Base-by-base conservation (phyloP, 1,140 invertebrate genomes). In the Ips nitidus region DNA sequence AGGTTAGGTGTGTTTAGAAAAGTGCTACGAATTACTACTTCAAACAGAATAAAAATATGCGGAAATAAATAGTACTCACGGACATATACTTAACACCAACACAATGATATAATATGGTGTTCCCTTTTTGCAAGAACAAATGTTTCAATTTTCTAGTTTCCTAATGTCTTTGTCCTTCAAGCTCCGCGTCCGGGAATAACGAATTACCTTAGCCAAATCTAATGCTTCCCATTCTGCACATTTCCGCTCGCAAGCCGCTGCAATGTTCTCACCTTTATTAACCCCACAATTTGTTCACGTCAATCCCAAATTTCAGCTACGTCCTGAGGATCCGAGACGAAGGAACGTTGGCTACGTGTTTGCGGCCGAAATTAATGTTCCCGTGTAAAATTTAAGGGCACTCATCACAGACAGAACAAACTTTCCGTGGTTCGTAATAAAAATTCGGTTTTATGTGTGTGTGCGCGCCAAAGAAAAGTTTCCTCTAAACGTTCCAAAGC, bases 231-330 rank as follows among this genome's bases (percentile, higher is more conserved):
- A 55, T 55, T 55, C 52, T 6, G 37, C 52, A 55, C 52, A 55
- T 55, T 55, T 55, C 52, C 52, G 52, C 37, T 37, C 37, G 45
- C 45, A 50, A 50, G 52, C 52, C 37, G 45, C 45, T 36, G 52
- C 52, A 38, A 36, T 37, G 52, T 55, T 55, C 52, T 55, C 52
- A 55, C 52, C 52, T 55, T 55, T 55, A 55, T 55, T 55, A 55
- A 55, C 52, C 52, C 52, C 52, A 38, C 52, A 55, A 55, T 55
- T 55, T 55, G 52, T 55, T 55, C 37, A 36, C 52, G 52, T 55
- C 52, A 55, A 55, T 55, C 52, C 52, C 6, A 36, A 55, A 55
- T 55, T 55, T 55, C 52, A 6, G 37, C n/a, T 36, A 36, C 52
- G 37, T 55, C 37, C 52, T 36, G 45, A 22, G 37, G 37, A 7